Evolutionary conservation across 1,140 invertebrate species (phyloP), one percentile per base, ranked within the genome.

Genomic region (Acromyrmex echinatior): DNA sequence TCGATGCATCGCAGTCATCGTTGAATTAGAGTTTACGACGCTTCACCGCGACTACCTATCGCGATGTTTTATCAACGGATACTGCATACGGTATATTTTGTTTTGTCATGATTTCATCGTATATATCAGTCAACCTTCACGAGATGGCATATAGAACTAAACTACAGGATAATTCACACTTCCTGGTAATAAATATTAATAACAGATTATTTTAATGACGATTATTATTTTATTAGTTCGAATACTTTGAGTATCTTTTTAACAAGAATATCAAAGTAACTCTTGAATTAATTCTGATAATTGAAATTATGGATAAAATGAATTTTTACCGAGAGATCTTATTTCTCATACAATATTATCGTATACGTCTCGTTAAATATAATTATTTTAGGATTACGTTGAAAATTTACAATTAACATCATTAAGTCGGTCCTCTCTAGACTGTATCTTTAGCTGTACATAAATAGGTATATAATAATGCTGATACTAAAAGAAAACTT

Each of bases 1-100:
- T 65, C 25, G 76, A 78, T 60, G 60, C 16, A 65, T 7, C 60
- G 76, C 18, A 78, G 60, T 78, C 76, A 65, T 65, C 25, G 58
- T 49, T 49, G 35, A 65, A 78, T 78, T 65, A 65, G 25, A 65
- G 58, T 63, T 65, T 63, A 45, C 60, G 58, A 58, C 4, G 31
- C n/a, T 39, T 45, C n/a, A 7, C 35, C 14, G 56, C 21, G 6
- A 53, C 25, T 73, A 28, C 3, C 45, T 65, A 65, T 78, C 39
- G 60, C 10, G 16, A 10, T 49, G 18, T 28, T 65, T 78, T 78
- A 63, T 63, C 76, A 25, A 18, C 25, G 16, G 21, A 45, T 7
- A 63, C 49, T 31, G 39, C 25, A 31, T 45, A 18, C 5, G 35
- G 35, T 35, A 39, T 39, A 28, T 78, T 45, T 39, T n/a, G 39